phyloP scores from a whole-genome alignment of 1,140 invertebrate species.

The Phthorimaea operculella region DNA sequence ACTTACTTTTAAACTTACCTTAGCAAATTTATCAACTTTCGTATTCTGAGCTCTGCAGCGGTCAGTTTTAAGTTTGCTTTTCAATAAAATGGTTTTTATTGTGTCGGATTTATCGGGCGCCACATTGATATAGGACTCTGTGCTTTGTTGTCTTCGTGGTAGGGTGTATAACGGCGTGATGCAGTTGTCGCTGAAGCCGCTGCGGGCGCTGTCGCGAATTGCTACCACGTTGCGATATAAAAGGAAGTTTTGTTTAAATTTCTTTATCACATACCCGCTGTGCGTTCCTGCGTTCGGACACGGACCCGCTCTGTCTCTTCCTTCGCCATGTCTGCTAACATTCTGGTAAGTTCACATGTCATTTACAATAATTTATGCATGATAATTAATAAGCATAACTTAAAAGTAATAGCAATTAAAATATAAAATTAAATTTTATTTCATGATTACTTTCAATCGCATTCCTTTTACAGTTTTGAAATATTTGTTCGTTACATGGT shows the following conservation, averaged over 20 bases:
- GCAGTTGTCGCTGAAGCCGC: constrained; percentile 19
- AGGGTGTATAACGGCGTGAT: background rate
- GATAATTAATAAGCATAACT: background rate
- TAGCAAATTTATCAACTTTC: background rate
- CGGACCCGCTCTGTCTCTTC: constrained; percentile 14
- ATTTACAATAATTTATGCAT: background rate
- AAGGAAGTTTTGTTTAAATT: constrained; percentile 64
- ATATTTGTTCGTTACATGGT: too few relatives aligned
- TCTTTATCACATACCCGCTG: constrained; percentile 57
- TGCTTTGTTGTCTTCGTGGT: background rate
- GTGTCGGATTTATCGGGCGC: too few relatives aligned
- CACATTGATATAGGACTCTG: background rate
- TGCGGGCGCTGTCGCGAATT: constrained; percentile 61
- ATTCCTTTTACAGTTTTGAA: too few relatives aligned
- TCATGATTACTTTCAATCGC: too few relatives aligned
- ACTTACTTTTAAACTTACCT: constrained; percentile 11
- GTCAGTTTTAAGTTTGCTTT: constrained; percentile 7
- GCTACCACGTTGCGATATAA: constrained; percentile 63
- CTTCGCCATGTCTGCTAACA: constrained; percentile 43
- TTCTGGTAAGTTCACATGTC: constrained; percentile 46
- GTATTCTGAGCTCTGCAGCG: constrained; percentile 7
- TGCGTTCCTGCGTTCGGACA: constrained; percentile 40
- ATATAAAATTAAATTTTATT: too few relatives aligned
- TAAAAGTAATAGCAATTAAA: too few relatives aligned
- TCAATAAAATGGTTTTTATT: background rate